phyloP scores from a whole-genome alignment of 2,113 vertebrate genomes.

The Atlantisia rogersi region DNA sequence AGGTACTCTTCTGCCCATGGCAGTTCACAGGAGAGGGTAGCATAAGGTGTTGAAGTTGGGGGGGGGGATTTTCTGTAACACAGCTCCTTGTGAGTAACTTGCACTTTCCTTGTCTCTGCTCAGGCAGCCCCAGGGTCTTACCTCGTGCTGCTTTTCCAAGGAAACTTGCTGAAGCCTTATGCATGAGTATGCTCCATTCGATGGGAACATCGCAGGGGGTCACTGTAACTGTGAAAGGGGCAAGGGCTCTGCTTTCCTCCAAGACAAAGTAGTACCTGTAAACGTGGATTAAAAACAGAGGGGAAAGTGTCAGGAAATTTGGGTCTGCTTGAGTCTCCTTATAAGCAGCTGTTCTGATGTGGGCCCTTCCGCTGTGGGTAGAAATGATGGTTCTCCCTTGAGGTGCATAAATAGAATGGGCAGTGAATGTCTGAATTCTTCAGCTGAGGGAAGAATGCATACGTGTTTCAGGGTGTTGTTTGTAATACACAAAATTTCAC shows the following conservation, averaged over 20 bases:
- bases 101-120: neutral
- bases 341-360: neutral
- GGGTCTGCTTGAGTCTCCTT: neutral
- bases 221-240: constrained; percentile 81
- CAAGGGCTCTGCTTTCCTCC: constrained; percentile 71
- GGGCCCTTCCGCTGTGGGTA: neutral
- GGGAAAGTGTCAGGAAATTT: neutral
- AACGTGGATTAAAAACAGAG: neutral
- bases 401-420: neutral
- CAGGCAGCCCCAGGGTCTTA: neutral
- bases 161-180: constrained; percentile 40
- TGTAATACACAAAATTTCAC: neutral
- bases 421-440: neutral
- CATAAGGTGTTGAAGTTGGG: neutral
- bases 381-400: neutral
- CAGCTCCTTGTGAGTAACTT: neutral
- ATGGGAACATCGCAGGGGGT: constrained; percentile 85
- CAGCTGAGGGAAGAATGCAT: neutral
- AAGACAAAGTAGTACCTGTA: constrained; percentile 84
- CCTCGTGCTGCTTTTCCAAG: constrained; percentile 25
- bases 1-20: neutral
- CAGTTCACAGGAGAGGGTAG: neutral
- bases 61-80: neutral
- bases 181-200: constrained; percentile 80
- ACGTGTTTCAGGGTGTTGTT: neutral